These are phyloP conservation scores for Chrysolina americana DNA, from an alignment of 2,888 invertebrate genomes.

Conservation along the genomic window DNA sequence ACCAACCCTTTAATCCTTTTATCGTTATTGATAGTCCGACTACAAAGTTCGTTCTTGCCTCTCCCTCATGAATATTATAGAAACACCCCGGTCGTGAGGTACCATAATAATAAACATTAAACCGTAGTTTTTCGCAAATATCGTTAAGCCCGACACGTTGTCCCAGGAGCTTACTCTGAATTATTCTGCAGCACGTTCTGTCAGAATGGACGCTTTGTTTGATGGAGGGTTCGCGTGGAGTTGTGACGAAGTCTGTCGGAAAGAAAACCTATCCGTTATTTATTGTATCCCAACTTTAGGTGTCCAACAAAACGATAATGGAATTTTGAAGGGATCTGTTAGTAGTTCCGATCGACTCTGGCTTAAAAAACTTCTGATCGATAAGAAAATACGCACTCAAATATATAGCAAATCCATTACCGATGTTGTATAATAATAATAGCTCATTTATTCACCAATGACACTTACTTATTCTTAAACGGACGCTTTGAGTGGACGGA, in stretches of 20 bases:
- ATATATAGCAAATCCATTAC: too few relatives aligned
- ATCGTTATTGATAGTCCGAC: slow-evolving; percentile 18
- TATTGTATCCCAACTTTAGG: neutral
- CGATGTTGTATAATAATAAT: too few relatives aligned
- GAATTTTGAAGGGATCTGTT: neutral
- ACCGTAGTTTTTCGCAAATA: slow-evolving; percentile 9
- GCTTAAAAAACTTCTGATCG: too few relatives aligned
- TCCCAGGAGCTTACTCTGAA: slow-evolving; percentile 13
- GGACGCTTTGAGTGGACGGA: too few relatives aligned
- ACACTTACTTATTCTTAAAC: too few relatives aligned
- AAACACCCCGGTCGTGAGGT: slow-evolving; percentile 9
- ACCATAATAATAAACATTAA: slow-evolving; percentile 18
- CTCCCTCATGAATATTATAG: slow-evolving; percentile 4
- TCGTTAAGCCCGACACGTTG: slow-evolving; percentile 7
- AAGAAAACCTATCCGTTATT: neutral
- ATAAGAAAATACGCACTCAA: too few relatives aligned
- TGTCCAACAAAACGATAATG: neutral
- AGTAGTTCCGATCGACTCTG: too few relatives aligned
- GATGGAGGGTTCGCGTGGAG: neutral
- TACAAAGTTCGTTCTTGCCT: slow-evolving; percentile 7
- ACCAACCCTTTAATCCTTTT: slow-evolving; percentile 22
- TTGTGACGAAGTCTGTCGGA: neutral
- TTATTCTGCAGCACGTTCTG: slow-evolving; percentile 20
- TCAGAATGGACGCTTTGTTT: slow-evolving; percentile 18
- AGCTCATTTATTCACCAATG: too few relatives aligned